phyloP scores from a whole-genome alignment of 1,140 invertebrate species.

The Formica selysi region DNA sequence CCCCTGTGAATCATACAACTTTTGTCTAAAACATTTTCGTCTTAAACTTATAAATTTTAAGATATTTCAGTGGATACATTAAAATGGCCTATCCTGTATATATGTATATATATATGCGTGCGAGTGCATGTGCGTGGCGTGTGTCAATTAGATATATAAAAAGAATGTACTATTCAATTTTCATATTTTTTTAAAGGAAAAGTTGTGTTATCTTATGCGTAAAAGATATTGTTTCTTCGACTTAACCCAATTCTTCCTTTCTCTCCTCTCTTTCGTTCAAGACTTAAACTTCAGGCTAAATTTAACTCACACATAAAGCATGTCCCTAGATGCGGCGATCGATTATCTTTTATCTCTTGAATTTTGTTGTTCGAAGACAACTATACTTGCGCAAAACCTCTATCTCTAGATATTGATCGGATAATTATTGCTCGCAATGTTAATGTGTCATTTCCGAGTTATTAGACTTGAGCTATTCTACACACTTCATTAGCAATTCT shows the following conservation, averaged over 20 bases:
- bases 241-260: background rate
- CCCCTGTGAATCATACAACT: no score
- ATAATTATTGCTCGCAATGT: constrained; percentile 29
- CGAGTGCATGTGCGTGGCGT: no score
- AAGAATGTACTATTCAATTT: background rate
- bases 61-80: no score
- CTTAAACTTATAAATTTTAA: no score
- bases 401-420: constrained; percentile 17
- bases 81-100: no score
- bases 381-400: constrained; percentile 11
- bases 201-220: background rate
- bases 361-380: constrained; percentile 12
- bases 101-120: no score
- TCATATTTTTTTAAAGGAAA: background rate
- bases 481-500: background rate
- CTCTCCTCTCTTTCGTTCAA: background rate
- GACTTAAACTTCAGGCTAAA: constrained; percentile 8
- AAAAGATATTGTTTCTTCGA: background rate
- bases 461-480: constrained; percentile 21
- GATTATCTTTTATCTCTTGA: constrained; percentile 39
- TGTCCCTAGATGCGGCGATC: constrained; percentile 18
- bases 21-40: no score
- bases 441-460: background rate
- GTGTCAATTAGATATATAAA: background rate
- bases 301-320: constrained; percentile 43